Conservation (phyloP, 2,113 vertebrate genomes). For the Hypanus sabinus region DNA sequence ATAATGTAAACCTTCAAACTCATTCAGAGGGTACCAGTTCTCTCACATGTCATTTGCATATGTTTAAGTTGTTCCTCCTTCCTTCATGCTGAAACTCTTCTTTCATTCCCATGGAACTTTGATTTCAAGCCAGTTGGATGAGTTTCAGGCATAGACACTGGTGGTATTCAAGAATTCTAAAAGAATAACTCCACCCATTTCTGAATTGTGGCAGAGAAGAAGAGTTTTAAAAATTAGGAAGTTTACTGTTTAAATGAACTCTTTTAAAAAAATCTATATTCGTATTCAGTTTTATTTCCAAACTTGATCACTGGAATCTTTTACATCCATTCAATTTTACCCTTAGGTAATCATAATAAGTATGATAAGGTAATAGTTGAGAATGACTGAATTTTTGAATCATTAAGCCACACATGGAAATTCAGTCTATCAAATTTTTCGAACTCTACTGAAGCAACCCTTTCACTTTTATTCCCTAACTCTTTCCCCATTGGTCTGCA, state of each 20-base stretch:
- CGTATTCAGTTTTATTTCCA: neutral
- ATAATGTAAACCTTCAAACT: constrained; percentile 19
- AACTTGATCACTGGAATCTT: neutral
- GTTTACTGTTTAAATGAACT: neutral
- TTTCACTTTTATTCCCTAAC: too few species aligned
- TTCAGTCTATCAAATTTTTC: too few species aligned
- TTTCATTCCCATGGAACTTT: constrained; percentile 33
- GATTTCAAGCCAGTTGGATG: constrained; percentile 27
- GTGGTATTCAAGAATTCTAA: neutral
- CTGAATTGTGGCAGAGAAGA: neutral
- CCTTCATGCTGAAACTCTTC: neutral
- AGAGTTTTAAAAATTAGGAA: neutral
- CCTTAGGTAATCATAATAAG: neutral
- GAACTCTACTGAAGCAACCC: too few species aligned
- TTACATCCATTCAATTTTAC: neutral
- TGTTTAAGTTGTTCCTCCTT: neutral
- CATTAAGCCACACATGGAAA: too few species aligned
- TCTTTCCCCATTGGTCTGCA: too few species aligned
- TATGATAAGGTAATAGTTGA: neutral
- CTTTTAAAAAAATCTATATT: neutral
- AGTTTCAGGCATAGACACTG: constrained; percentile 4
- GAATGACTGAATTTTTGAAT: too few species aligned
- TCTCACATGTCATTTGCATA: constrained; percentile 23
- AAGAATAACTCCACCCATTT: neutral
- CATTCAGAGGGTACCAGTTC: neutral